Evolutionary conservation across 2,113 vertebrate species (phyloP).

Genomic region (Ginglymostoma cirratum): DNA sequence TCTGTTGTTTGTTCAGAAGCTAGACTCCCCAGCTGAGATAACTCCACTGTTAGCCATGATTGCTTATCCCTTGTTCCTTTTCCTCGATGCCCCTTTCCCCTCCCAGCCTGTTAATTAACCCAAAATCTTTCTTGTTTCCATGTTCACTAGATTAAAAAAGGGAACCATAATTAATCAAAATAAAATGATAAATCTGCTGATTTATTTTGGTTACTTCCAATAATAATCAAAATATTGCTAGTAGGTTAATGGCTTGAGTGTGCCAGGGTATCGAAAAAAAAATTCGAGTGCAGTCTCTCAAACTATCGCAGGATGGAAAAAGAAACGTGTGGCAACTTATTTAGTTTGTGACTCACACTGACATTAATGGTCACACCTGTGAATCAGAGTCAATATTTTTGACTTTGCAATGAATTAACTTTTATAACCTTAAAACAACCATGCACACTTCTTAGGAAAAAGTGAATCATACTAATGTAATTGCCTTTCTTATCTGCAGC

Average conservation of each 20-base stretch:
- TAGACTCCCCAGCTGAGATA: neutral
- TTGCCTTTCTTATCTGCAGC: neutral
- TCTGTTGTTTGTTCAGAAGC: neutral
- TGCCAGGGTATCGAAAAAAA: neutral
- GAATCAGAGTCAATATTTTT: neutral
- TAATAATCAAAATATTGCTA: neutral
- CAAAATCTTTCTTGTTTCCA: neutral
- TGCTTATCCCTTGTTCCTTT: neutral
- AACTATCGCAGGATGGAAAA: neutral
- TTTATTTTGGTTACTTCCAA: neutral
- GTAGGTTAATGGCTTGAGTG: neutral
- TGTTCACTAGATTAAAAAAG: neutral
- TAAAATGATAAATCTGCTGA: neutral
- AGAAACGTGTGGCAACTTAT: neutral
- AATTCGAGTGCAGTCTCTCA: neutral
- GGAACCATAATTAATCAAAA: neutral
- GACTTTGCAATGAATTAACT: neutral
- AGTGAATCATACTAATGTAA: neutral
- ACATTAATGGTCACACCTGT: neutral
- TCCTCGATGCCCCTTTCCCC: no score
- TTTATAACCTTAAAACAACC: neutral
- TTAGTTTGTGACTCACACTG: neutral
- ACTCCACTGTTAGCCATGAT: neutral
- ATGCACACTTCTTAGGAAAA: neutral
- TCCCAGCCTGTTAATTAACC: neutral